Evolutionary conservation across 2,113 vertebrate genomes (phyloP), one percentile per base, ranked within the genome.

Genomic region (Phylloscopus whistleri): DNA sequence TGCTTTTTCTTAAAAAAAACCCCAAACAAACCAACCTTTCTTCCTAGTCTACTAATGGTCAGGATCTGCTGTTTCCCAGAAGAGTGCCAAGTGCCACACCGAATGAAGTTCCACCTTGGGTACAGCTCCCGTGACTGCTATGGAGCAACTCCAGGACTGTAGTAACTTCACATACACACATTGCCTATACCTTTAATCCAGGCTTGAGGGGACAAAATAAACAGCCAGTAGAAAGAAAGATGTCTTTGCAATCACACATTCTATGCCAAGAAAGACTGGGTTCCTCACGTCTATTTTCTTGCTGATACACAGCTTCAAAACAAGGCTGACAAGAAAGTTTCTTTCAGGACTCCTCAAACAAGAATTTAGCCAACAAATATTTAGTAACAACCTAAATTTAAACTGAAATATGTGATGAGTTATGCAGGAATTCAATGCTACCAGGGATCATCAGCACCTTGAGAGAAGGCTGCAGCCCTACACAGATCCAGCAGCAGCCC

Each of bases 381-480:
- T 90, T 84, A 91, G 33, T 90, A 92, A 77, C 46, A 68, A 87
- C 43, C 39, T 87, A 41, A 41, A 88, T 84, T 95, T 93, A 62
- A 96, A 92, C 53, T 75, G 67, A 77, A 88, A 93, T 72, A 87
- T 43, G 53, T 96, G 90, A 94, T 93, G 83, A 70, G 51, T 89
- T 93, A 78, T 35, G 37, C 76, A 89, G 67, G 51, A 94, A 85
- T 87, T 85, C 79, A 70, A 70, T 92, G 33, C 83, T 91, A 90
- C 87, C 66, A 76, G 73, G 86, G 89, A 84, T 80, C 70, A 94
- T 78, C 89, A 95, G 95, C 93, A 95, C 93, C 86, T 88, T 91
- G 89, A 83, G 66, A 90, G 76, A 88, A 91, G 81, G 75, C 72
- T 76, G 53, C 76, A 92, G 56, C 28, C 64, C 31, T 37, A 24